phyloP scores from a whole-genome alignment of 2,797 vertebrate species.

The Trichosurus vulpecula region DNA sequence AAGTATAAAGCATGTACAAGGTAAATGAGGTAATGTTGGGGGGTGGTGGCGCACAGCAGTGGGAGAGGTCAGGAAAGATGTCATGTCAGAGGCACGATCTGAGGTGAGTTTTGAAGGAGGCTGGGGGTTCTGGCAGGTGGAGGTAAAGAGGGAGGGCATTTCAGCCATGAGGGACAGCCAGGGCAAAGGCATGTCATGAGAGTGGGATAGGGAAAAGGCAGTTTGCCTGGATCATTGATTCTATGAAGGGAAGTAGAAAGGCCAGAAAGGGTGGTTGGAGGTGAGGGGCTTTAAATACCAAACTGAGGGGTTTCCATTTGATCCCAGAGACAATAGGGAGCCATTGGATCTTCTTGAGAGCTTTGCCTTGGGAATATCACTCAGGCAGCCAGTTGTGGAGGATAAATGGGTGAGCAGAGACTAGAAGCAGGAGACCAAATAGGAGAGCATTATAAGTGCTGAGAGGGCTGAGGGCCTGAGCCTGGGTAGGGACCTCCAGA shows the following conservation, averaged over 20 bases:
- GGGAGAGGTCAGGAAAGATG: background rate
- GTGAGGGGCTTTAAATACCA: background rate
- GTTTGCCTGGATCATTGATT: background rate
- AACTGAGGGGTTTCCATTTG: background rate
- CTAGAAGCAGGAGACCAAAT: background rate
- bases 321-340: background rate
- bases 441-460: background rate
- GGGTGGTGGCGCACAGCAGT: background rate
- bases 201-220: background rate
- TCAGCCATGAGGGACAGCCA: background rate
- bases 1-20: no score
- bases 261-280: background rate
- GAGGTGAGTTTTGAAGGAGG: background rate
- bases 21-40: background rate
- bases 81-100: background rate
- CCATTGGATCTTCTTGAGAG: background rate
- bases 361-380: background rate
- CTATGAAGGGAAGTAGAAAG: background rate
- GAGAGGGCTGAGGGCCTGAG: background rate
- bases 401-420: background rate
- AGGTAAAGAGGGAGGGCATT: background rate
- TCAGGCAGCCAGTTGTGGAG: background rate
- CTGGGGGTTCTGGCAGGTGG: background rate
- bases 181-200: background rate
- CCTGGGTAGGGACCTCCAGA: background rate